Evolutionary conservation across 2,113 vertebrate species (phyloP).

Genomic region (Cinclus cinclus): DNA sequence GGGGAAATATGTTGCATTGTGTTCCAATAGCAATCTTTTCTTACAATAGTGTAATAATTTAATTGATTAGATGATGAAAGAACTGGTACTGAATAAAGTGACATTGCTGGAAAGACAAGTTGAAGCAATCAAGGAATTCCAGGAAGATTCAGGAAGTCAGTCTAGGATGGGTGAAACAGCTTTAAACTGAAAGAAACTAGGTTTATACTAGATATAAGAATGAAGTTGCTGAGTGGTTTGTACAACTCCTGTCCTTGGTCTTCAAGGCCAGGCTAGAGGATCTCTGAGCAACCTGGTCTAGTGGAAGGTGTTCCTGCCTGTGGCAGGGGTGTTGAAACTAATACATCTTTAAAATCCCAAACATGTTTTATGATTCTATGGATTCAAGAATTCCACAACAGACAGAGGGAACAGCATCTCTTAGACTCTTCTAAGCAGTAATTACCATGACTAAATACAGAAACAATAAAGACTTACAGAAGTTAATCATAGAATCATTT

Average conservation of each 20-base stretch:
- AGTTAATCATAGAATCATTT: neutral
- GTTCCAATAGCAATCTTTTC: neutral
- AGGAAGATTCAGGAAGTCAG: constrained; percentile 77
- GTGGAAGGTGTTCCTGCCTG: neutral
- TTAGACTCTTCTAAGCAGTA: constrained; percentile 87
- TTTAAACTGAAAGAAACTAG: neutral
- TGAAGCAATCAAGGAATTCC: constrained; percentile 79
- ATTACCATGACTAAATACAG: constrained; percentile 29
- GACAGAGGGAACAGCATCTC: constrained; percentile 84
- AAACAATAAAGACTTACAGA: neutral
- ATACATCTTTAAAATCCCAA: neutral
- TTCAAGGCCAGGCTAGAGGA: neutral
- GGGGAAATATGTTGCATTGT: neutral
- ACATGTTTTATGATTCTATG: neutral
- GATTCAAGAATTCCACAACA: constrained; percentile 80
- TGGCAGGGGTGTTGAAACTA: neutral
- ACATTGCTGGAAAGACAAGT: constrained; percentile 60
- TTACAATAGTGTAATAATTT: neutral
- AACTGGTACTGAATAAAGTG: constrained; percentile 83
- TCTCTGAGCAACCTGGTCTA: neutral
- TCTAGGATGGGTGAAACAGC: neutral
- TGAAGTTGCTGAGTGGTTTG: neutral
- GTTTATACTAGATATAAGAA: neutral
- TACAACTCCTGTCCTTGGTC: neutral
- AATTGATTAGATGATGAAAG: constrained; percentile 63